Conservation (phyloP, 2,113 vertebrate species). For the Clarias gariepinus region DNA sequence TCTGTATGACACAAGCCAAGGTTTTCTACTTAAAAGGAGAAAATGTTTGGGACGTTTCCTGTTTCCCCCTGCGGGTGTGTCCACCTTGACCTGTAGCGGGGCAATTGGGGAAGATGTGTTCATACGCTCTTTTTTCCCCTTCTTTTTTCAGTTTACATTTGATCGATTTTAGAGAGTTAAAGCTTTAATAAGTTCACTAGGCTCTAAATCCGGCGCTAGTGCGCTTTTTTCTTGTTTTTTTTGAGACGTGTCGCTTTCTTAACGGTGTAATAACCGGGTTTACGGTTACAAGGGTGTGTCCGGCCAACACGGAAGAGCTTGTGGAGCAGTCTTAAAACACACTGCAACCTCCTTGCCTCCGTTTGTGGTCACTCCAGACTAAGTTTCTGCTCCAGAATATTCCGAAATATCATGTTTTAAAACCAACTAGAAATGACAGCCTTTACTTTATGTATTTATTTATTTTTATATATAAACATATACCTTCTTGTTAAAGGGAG, state of each 20-base stretch:
- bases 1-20: background rate
- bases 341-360: slow-evolving; percentile 51
- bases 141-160: too few species aligned
- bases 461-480: background rate
- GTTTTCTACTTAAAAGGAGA: slow-evolving; percentile 21
- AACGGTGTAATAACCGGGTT: slow-evolving; percentile 70
- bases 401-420: slow-evolving; percentile 8
- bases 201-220: slow-evolving; percentile 41
- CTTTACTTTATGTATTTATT: background rate
- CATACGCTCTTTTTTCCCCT: slow-evolving; percentile 3
- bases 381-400: background rate
- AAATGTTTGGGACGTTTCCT: slow-evolving; percentile 56
- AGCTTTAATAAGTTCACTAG: background rate
- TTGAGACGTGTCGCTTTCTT: slow-evolving; percentile 69
- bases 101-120: background rate
- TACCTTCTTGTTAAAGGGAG: background rate
- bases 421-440: background rate
- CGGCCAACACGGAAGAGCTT: slow-evolving; percentile 63
- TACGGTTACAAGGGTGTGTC: slow-evolving; percentile 73
- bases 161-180: background rate
- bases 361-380: slow-evolving; percentile 17
- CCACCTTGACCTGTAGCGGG: slow-evolving; percentile 56
- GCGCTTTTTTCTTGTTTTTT: slow-evolving; percentile 47
- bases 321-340: slow-evolving; percentile 46
- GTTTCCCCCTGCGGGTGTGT: slow-evolving; percentile 46